Evolutionary conservation across 2,113 vertebrate species (phyloP).

Genomic region (Nothobranchius kuhntae): DNA sequence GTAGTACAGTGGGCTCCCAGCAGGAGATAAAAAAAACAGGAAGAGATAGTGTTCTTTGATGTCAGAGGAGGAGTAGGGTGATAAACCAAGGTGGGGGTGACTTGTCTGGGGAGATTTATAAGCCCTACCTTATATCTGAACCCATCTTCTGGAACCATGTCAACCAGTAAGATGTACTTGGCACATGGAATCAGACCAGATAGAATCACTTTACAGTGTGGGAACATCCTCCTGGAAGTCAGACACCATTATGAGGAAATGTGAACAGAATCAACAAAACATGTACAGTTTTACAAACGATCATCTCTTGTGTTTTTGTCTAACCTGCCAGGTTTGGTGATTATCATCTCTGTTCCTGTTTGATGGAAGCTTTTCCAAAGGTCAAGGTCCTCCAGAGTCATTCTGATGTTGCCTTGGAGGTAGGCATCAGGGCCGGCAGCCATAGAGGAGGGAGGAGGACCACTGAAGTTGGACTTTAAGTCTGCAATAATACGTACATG

Average conservation of each 20-base stretch:
- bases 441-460: slow-evolving; percentile 71
- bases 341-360: slow-evolving; percentile 93
- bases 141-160: slow-evolving; percentile 88
- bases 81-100: slow-evolving; percentile 28
- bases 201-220: slow-evolving; percentile 90
- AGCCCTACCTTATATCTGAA: slow-evolving; percentile 88
- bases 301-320: not conserved
- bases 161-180: slow-evolving; percentile 90
- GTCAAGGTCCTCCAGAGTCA: slow-evolving; percentile 84
- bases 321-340: slow-evolving; percentile 91
- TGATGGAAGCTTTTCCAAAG: slow-evolving; percentile 89
- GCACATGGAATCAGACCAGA: slow-evolving; percentile 86
- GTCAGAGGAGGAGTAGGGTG: slow-evolving; percentile 35
- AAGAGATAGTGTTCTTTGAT: slow-evolving; percentile 82
- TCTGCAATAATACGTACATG: slow-evolving; percentile 60
- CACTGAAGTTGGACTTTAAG: slow-evolving; percentile 78
- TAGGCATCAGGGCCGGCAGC: slow-evolving; percentile 71
- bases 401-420: slow-evolving; percentile 81
- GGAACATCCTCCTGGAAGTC: slow-evolving; percentile 87
- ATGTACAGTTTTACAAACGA: not conserved
- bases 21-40: slow-evolving; percentile 81
- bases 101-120: not conserved
- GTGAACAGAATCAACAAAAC: not conserved
- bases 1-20: slow-evolving; percentile 66
- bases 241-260: not conserved